A percentile compares a stretch with the other conserved stretches of the same genome.
These are phyloP conservation scores for Germaria angustata DNA, from an alignment of 2,888 invertebrate species.

Conservation along the genomic window DNA sequence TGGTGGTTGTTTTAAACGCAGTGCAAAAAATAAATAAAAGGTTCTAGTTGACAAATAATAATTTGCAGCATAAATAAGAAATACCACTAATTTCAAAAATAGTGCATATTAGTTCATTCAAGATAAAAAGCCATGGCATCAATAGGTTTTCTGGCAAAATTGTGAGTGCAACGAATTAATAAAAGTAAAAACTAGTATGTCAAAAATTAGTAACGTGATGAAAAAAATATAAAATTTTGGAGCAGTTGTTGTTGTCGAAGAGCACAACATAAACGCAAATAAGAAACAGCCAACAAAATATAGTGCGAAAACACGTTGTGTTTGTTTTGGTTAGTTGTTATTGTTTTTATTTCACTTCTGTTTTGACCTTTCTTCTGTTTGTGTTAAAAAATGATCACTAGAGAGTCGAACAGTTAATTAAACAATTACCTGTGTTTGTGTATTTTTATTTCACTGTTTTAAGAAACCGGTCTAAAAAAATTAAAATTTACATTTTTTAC, in stretches of 20 bases:
- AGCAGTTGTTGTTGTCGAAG: slow-evolving; percentile 16
- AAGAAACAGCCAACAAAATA: slow-evolving; percentile 24
- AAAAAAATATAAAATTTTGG: slow-evolving; percentile 30
- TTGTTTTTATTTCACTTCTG: slow-evolving; percentile 46
- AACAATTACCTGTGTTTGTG: no score
- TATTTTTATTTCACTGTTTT: no score
- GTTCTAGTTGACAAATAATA: slow-evolving; percentile 16
- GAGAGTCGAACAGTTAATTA: background rate
- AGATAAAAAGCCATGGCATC: slow-evolving; percentile 5
- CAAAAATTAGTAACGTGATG: background rate
- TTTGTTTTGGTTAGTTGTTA: slow-evolving; percentile 53
- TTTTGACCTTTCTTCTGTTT: slow-evolving; percentile 39
- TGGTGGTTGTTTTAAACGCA: slow-evolving; percentile 2
- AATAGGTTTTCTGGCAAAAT: slow-evolving; percentile 47
- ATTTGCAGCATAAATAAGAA: slow-evolving; percentile 36
- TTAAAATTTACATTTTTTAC: no score
- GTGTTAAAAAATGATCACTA: slow-evolving; percentile 25
- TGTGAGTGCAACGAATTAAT: slow-evolving; percentile 1
- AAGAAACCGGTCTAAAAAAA: no score
- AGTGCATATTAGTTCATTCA: background rate
- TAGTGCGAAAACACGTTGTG: slow-evolving; percentile 57
- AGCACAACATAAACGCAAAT: slow-evolving; percentile 7
- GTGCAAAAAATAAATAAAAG: slow-evolving; percentile 36
- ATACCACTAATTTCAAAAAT: background rate
- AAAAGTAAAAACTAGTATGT: background rate